Evolutionary conservation across 2,888 invertebrate species (phyloP).

Genomic region (Drosophila parthenogenetica): DNA sequence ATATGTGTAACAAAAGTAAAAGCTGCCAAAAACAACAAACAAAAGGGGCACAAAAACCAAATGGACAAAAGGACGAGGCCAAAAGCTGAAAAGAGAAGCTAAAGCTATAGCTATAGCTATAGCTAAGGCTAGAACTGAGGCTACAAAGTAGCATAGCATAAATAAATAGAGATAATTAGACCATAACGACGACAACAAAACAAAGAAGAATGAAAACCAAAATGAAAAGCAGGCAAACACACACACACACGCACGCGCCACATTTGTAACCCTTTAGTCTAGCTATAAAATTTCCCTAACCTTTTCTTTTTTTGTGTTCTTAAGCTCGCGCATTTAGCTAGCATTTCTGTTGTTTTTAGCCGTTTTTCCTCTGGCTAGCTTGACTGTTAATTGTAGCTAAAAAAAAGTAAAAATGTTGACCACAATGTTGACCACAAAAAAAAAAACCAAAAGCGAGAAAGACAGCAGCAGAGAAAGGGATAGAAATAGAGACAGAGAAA

Average conservation of each 20-base stretch:
- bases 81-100: constrained; percentile 8
- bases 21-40: constrained; percentile 47
- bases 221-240: constrained; percentile 38
- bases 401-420: constrained; percentile 15
- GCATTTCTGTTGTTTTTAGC: neutral
- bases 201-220: constrained; percentile 37
- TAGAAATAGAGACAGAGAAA: neutral
- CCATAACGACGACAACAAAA: constrained; percentile 73
- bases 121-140: constrained; percentile 15
- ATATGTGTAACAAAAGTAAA: constrained; percentile 45
- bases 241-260: constrained; percentile 26
- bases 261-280: constrained; percentile 50
- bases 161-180: constrained; percentile 81
- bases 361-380: constrained; percentile 1
- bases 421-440: constrained; percentile 41
- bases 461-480: neutral
- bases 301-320: constrained; percentile 10
- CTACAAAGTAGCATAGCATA: constrained; percentile 70
- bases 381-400: constrained; percentile 47
- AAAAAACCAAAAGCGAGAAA: constrained; percentile 14
- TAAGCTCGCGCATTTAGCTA: constrained; percentile 25
- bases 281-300: constrained; percentile 6
- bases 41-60: constrained; percentile 37
- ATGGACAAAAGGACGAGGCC: constrained; percentile 38
- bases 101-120: constrained; percentile 7